Percentiles rank a stretch among this genome's conserved stretches.
Evolutionary conservation across 2,888 invertebrate species (phyloP).

Genomic region (Dicranocentrus wangi): DNA sequence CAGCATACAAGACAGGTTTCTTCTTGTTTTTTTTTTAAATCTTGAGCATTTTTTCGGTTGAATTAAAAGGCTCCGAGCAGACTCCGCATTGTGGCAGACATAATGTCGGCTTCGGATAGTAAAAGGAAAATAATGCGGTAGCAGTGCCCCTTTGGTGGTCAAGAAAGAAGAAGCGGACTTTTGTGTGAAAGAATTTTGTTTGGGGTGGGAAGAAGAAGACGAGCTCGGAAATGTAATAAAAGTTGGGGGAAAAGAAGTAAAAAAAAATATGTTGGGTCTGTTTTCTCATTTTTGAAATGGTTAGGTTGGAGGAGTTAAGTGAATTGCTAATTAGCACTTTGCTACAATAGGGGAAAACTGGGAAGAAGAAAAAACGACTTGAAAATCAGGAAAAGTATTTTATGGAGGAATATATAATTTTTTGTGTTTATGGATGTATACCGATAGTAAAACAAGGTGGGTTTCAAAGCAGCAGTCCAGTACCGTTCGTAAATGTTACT

Average conservation of each 20-base stretch:
- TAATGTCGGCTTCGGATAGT: slow-evolving; percentile 35
- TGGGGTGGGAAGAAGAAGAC: slow-evolving; percentile 18
- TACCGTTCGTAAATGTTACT: no score
- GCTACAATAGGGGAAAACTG: slow-evolving; percentile 1
- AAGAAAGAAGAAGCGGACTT: not conserved
- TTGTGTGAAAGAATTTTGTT: not conserved
- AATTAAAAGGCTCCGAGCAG: slow-evolving; percentile 44
- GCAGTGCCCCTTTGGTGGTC: not conserved
- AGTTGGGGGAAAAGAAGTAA: not conserved
- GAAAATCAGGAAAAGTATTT: no score
- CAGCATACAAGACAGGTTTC: no score
- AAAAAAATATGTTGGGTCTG: slow-evolving; percentile 13
- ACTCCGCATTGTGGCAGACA: slow-evolving; percentile 38
- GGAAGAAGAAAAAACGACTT: no score
- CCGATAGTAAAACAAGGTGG: no score
- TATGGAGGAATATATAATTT: no score
- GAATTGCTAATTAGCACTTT: slow-evolving; percentile 42
- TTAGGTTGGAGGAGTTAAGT: slow-evolving; percentile 38
- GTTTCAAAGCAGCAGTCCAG: no score
- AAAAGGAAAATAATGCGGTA: not conserved
- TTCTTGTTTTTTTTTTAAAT: slow-evolving; percentile 1
- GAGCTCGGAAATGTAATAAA: slow-evolving; percentile 20
- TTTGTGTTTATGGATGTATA: no score
- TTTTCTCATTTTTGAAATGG: slow-evolving; percentile 19
- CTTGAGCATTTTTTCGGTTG: slow-evolving; percentile 14